A percentile compares a stretch with the other conserved stretches of the same genome.
phyloP scores from a whole-genome alignment of 2,888 invertebrate species.

The Gibbula magus region DNA sequence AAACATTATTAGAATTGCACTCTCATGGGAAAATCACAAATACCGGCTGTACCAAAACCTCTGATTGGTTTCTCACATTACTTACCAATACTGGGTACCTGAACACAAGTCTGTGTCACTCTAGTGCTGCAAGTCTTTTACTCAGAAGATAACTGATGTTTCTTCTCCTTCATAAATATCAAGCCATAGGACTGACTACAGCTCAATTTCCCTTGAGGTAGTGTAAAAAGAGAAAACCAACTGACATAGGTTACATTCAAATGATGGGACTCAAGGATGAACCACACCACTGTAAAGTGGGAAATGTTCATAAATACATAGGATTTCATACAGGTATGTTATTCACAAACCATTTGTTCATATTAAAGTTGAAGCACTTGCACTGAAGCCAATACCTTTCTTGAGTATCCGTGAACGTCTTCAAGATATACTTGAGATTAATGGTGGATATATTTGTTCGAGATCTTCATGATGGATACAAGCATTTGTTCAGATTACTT shows the following conservation, averaged over 20 bases:
- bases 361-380: background rate
- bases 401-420: too few relatives aligned
- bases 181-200: background rate
- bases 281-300: background rate
- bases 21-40: background rate
- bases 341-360: constrained; percentile 14
- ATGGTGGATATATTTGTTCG: too few relatives aligned
- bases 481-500: too few relatives aligned
- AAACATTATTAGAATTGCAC: constrained; percentile 14
- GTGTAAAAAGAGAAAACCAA: constrained; percentile 1
- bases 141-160: background rate
- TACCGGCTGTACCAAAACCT: background rate
- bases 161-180: background rate
- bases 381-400: too few relatives aligned
- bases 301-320: background rate
- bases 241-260: background rate
- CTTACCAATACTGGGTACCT: background rate
- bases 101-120: background rate
- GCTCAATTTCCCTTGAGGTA: background rate
- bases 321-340: background rate
- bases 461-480: too few relatives aligned
- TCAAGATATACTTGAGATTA: too few relatives aligned
- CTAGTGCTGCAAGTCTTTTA: background rate
- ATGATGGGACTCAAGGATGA: background rate
- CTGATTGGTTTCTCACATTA: background rate